Conservation (phyloP, 2,797 vertebrate genomes). For the Sebastiscus albofasciatus region DNA sequence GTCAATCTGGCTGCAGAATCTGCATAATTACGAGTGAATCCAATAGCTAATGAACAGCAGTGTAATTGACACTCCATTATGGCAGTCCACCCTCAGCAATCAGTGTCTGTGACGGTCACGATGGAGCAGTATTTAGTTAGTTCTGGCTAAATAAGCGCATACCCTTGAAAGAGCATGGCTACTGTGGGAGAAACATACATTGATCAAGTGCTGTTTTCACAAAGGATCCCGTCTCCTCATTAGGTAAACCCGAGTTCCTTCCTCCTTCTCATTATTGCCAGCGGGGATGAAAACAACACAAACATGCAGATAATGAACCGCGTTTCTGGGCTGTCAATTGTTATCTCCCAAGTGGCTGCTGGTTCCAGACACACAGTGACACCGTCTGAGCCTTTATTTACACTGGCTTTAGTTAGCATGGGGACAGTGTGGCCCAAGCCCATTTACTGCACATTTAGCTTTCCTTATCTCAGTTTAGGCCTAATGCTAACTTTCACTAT, state of each 20-base stretch:
- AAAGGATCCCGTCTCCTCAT: conserved; percentile 47
- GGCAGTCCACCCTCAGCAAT: conserved; percentile 14
- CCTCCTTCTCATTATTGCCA: conserved; percentile 38
- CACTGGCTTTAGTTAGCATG: conserved; percentile 32
- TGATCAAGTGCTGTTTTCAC: conserved; percentile 42
- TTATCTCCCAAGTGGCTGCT: conserved; percentile 56
- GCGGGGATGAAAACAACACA: conserved; percentile 31
- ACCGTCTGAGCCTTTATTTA: conserved; percentile 60
- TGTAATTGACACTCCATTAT: conserved; percentile 39
- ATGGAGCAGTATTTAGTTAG: conserved; percentile 26
- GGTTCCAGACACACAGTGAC: conserved; percentile 67
- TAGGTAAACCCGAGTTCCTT: conserved; percentile 39
- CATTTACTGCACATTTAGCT: conserved; percentile 6
- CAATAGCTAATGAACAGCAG: conserved; percentile 44
- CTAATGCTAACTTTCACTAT: background rate
- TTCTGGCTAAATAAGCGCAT: conserved; percentile 23
- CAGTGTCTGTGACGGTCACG: conserved; percentile 21
- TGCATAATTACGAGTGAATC: conserved; percentile 42
- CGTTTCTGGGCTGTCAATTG: conserved; percentile 47
- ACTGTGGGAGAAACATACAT: conserved; percentile 10
- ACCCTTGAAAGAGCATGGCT: conserved; percentile 29
- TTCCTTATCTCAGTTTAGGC: background rate
- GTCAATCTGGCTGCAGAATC: conserved; percentile 41
- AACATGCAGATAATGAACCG: conserved; percentile 61
- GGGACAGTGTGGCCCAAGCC: conserved; percentile 13